Evolutionary conservation across 2,797 vertebrate genomes (phyloP).

Genomic region (Siniperca undulata): DNA sequence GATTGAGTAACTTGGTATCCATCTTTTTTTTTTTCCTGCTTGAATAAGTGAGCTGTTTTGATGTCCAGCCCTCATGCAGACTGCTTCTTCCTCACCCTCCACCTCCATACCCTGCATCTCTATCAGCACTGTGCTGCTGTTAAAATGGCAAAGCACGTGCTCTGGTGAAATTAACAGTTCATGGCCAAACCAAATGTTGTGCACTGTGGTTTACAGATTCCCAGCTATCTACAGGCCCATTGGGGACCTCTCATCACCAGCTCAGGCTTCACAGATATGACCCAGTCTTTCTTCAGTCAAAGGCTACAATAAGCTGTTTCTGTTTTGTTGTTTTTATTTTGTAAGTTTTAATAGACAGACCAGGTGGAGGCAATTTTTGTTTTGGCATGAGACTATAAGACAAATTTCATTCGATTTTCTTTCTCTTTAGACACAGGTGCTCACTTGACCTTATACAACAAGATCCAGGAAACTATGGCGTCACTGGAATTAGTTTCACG

Average conservation of each 20-base stretch:
- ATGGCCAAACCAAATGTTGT: constrained; percentile 17
- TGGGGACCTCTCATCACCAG: neutral
- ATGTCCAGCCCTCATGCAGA: neutral
- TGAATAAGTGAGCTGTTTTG: constrained; percentile 11
- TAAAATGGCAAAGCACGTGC: constrained; percentile 24
- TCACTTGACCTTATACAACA: constrained; percentile 17
- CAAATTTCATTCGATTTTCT: neutral
- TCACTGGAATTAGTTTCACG: constrained; percentile 3
- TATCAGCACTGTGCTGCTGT: constrained; percentile 22
- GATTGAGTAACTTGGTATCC: neutral
- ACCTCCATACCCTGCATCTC: neutral
- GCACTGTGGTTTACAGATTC: constrained; percentile 14
- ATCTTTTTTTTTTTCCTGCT: neutral
- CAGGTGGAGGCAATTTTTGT: neutral
- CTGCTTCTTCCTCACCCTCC: neutral
- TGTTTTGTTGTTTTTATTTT: neutral
- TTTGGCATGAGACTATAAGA: neutral
- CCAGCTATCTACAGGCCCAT: neutral
- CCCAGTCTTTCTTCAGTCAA: neutral
- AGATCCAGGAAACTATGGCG: neutral
- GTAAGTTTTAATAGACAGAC: neutral
- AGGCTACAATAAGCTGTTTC: neutral
- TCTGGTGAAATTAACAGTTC: constrained; percentile 16
- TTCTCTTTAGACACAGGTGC: constrained; percentile 14
- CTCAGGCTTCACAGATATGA: neutral